Evolutionary conservation across 2,113 vertebrate genomes (phyloP), one percentile per base, ranked within the genome.

Genomic region (Nibea albiflora): DNA sequence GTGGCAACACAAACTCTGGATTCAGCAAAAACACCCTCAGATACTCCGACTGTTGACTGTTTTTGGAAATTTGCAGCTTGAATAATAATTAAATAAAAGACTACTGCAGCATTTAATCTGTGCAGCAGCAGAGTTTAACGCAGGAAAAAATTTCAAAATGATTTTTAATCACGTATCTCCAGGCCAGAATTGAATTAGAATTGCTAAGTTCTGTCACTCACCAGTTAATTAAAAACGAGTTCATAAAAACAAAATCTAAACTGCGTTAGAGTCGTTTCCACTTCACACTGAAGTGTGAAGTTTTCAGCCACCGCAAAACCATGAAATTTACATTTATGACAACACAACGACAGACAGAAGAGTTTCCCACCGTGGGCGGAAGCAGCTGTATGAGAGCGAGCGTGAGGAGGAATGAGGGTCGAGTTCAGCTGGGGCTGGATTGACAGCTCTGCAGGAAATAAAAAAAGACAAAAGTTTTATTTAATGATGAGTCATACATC

Each of bases 351-450:
- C 0, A 65, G 31, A 19, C 44, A 44, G 5, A 16, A 74, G 28
- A 56, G 73, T 42, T 76, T 78, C 88, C 10, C 88, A 95, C 94
- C 94, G 77, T 92, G 96, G 85, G 97, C 96, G 90, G 97, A 97
- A 94, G 96, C 96, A 92, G 95, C 94, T 88, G 96, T 95, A 92
- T 97, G 97, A 92, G 96, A 96, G 82, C 97, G 96, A 91, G 96
- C 96, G 90, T 98, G 98, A 93, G 96, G 96, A 94, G 98, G 98
- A 93, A 99, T 97, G 92, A 99, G 97, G 88, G 96, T 96, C 42
- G 97, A 97, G 91, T 97, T 97, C 93, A 99, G 95, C 94, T 97
- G 95, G 84, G 98, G 97, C 89, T 98, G 98, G 95, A 97, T 98
- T 73, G 97, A 97, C 93, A 99, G 93, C 95, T 99, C 98, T 99